Conservation (phyloP, 2,113 vertebrate species). For the Gymnocephalus cernua region DNA sequence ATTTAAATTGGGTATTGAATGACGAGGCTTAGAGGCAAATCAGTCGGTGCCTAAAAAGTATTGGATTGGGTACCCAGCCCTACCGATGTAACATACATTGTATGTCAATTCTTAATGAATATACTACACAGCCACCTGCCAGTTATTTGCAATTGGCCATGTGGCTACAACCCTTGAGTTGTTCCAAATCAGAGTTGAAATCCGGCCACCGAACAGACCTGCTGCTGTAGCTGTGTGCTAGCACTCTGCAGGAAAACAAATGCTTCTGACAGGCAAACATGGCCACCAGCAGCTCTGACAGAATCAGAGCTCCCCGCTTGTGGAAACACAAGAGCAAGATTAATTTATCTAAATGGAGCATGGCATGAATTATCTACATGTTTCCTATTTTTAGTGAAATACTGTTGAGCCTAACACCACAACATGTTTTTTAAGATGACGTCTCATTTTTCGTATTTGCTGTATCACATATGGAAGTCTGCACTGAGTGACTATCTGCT, state of each 20-base stretch:
- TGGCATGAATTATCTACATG: constrained; percentile 17
- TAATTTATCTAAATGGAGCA: constrained; percentile 18
- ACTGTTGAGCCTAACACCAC: background rate
- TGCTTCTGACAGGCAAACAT: constrained; percentile 50
- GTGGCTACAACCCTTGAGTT: constrained; percentile 6
- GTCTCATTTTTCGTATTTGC: background rate
- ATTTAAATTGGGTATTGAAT: too few relatives aligned
- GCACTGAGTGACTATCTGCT: background rate
- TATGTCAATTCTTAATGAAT: background rate
- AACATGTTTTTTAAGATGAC: background rate
- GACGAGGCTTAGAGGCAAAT: too few relatives aligned
- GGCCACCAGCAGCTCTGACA: constrained; percentile 43
- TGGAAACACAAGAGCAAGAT: constrained; percentile 12
- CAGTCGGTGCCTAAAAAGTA: too few relatives aligned
- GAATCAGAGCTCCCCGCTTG: background rate
- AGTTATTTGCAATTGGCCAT: constrained; percentile 38
- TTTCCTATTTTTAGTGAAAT: constrained; percentile 13
- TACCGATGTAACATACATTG: background rate
- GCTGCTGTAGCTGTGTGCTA: constrained; percentile 31
- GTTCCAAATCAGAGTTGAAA: constrained; percentile 25
- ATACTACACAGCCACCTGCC: constrained; percentile 19
- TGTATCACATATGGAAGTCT: background rate
- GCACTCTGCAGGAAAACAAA: constrained; percentile 48
- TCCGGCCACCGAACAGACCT: constrained; percentile 46
- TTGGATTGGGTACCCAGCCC: too few relatives aligned